A percentile compares a stretch with the other conserved stretches of the same genome.
These are phyloP conservation scores for Anthopleura sola DNA, from an alignment of 64 coral and sea anemone genomes.

Conservation along the genomic window DNA sequence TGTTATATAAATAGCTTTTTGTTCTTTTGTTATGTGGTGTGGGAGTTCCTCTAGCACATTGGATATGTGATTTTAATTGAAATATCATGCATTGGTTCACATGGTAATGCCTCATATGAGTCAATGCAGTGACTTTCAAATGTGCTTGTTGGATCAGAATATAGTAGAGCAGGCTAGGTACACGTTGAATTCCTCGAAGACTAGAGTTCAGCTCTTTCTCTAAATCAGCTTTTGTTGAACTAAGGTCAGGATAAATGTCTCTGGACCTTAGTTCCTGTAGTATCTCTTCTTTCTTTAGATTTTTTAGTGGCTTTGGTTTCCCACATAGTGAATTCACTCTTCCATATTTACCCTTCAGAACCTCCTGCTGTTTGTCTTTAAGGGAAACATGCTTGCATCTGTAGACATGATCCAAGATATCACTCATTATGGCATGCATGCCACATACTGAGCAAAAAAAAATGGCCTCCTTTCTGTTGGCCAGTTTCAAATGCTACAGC, in stretches of 20 bases:
- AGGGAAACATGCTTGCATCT: slow-evolving; percentile 11
- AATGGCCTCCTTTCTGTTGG: slow-evolving; percentile 28
- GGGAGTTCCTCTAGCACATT: slow-evolving; percentile 7
- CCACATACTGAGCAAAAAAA: slow-evolving; percentile 48
- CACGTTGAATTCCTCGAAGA: slow-evolving; percentile 10
- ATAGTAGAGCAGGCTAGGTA: slow-evolving; percentile 24
- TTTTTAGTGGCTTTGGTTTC: slow-evolving; percentile 45
- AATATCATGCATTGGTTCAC: slow-evolving; percentile 49
- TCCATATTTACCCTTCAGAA: slow-evolving; percentile 15
- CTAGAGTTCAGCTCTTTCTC: background rate
- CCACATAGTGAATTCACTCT: slow-evolving; percentile 16
- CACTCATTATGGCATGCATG: slow-evolving; percentile 1
- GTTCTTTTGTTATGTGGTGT: background rate
- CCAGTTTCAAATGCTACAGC: slow-evolving; percentile 21
- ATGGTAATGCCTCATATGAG: slow-evolving; percentile 25
- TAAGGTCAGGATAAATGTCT: background rate
- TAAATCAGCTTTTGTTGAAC: background rate
- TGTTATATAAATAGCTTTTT: too few relatives aligned
- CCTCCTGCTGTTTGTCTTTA: background rate
- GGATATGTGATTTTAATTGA: background rate
- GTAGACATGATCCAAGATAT: slow-evolving; percentile 18
- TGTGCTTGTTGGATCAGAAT: background rate
- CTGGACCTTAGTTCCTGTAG: background rate
- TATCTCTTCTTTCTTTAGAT: slow-evolving; percentile 22
- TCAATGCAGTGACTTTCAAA: background rate